These are phyloP conservation scores for Sapayoa aenigma DNA, from an alignment of 2,113 vertebrate species.

Conservation along the genomic window DNA sequence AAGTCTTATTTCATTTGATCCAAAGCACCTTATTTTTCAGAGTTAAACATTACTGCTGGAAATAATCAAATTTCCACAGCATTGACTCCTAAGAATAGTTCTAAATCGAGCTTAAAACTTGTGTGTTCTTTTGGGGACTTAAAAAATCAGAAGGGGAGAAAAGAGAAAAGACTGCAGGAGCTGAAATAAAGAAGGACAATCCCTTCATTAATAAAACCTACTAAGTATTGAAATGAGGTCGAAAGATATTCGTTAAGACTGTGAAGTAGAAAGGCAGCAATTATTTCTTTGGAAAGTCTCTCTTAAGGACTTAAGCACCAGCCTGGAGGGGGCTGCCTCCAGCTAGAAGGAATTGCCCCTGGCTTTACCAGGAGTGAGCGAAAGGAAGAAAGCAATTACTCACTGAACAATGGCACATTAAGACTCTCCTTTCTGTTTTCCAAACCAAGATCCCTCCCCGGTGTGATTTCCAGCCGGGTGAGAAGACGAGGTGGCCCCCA, in stretches of 20 bases:
- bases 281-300: constrained; percentile 71
- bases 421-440: constrained; percentile 53
- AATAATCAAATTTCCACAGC: constrained; percentile 44
- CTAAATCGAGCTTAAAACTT: constrained; percentile 64
- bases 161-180: constrained; percentile 35
- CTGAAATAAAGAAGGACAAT: constrained; percentile 56
- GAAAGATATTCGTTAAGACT: constrained; percentile 60
- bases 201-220: constrained; percentile 62
- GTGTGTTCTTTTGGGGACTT: not conserved
- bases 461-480: constrained; percentile 18
- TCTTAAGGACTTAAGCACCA: constrained; percentile 69
- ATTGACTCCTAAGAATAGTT: constrained; percentile 22
- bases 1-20: not conserved
- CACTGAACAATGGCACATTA: constrained; percentile 68
- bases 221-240: constrained; percentile 58
- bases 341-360: constrained; percentile 69
- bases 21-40: constrained; percentile 36
- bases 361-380: constrained; percentile 62
- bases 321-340: constrained; percentile 59
- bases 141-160: constrained; percentile 38
- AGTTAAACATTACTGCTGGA: constrained; percentile 27
- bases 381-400: constrained; percentile 73
- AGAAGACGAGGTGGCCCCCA: not conserved
- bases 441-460: constrained; percentile 38
- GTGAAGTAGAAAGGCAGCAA: constrained; percentile 66